Evolutionary conservation across 2,113 vertebrate genomes (phyloP), one percentile per base, ranked within the genome.

Genomic region (Hymenochirus boettgeri): DNA sequence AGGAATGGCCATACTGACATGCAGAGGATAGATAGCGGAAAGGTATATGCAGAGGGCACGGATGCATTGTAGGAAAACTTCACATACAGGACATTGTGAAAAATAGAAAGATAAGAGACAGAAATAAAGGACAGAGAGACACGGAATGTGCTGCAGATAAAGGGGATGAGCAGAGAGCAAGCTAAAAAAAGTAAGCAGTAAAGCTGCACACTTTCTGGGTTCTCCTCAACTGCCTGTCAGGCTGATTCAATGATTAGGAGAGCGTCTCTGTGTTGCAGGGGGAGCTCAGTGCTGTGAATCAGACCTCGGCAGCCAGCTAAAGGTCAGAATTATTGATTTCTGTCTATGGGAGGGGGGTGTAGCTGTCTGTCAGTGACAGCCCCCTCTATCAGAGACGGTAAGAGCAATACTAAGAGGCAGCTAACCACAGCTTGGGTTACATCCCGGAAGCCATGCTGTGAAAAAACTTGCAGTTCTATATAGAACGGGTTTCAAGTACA

Each of bases 301-400:
- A 67, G 65, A 67, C 56, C 65, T 67, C 65, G 19, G 55, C 56
- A 67, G 65, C 65, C 24, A 67, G 56, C 65, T 67, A 67, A 67
- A 67, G 65, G 65, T 67, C 65, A 67, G 65, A 67, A 67, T 52
- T 67, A 67, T 67, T 67, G 65, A 67, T 67, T 67, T 67, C 65
- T 45, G 59, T 67, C 31, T 48, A 67, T 52, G 8, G 33, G 55
- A 56, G 64, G 64, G 65, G 65, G 65, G 26, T 45, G 37, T 47
- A 59, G 56, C 56, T 59, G 65, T 67, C 65, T 47, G 56, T 67
- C 65, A 67, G 21, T 59, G 56, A 51, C 65, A 67, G 31, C 65
- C 65, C 65, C 65, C 65, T 53, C 56, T 51, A 59, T 45, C 47
- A 59, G 56, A 66, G 47, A 53, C 59, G 56, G 56, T 46, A 52